Evolutionary conservation across 2,888 invertebrate species (phyloP).

Genomic region (Eupithecia vulgata): DNA sequence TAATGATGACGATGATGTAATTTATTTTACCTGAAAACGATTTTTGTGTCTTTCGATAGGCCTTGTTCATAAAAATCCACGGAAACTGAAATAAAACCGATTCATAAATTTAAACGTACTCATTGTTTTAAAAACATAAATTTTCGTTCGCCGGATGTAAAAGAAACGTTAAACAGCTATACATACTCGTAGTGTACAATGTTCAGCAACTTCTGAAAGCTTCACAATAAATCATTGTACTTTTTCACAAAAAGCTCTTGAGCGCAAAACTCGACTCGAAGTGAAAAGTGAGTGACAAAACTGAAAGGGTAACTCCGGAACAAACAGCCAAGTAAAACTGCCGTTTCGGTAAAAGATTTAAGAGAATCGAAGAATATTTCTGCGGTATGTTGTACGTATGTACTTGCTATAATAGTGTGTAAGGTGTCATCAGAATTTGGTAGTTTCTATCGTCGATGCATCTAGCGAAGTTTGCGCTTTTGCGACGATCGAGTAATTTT

Average conservation of each 20-base stretch:
- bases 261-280: constrained; percentile 31
- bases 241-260: constrained; percentile 24
- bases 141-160: not conserved
- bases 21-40: not conserved
- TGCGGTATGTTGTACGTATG: too few species aligned
- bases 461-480: too few species aligned
- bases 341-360: not conserved
- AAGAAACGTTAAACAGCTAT: not conserved
- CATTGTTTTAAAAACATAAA: not conserved
- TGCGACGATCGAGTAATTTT: too few species aligned
- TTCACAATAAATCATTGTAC: constrained; percentile 33
- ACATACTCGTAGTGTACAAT: constrained; percentile 5
- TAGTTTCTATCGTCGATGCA: not conserved
- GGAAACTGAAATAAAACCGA: not conserved
- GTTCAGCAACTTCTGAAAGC: constrained; percentile 21
- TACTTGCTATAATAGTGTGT: too few species aligned
- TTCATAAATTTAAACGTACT: not conserved
- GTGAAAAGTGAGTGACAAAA: constrained; percentile 41
- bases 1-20: too few species aligned
- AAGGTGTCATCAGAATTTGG: too few species aligned
- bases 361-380: not conserved
- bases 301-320: constrained; percentile 36
- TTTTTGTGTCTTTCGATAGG: not conserved
- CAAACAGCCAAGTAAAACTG: constrained; percentile 30
- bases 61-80: not conserved